Percentiles rank a stretch among this genome's conserved stretches.
Conservation (phyloP, 2,113 vertebrate species). For the Campylomormyrus numenius region DNA sequence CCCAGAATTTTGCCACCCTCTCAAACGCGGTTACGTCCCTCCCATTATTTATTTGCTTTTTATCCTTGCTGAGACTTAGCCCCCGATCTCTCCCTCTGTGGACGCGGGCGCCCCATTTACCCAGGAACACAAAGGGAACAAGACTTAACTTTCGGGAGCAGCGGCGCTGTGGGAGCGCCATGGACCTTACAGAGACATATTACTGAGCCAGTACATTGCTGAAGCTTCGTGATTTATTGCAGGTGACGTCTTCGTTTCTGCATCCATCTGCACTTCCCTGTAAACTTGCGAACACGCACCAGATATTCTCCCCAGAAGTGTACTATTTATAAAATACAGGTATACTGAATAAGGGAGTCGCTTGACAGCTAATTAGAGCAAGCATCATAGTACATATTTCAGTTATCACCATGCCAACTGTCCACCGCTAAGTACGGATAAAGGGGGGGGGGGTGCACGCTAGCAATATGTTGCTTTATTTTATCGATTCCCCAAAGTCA, state of each 20-base stretch:
- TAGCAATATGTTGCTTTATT: slow-evolving; percentile 8
- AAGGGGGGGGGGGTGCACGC: not conserved
- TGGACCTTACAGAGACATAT: slow-evolving; percentile 16
- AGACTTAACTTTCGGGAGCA: slow-evolving; percentile 7
- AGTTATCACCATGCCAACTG: slow-evolving; percentile 15
- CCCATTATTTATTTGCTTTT: slow-evolving; percentile 5
- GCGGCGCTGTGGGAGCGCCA: not conserved
- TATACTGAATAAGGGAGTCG: slow-evolving; percentile 13
- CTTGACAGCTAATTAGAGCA: slow-evolving; percentile 20
- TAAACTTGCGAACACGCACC: not conserved
- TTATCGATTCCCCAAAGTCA: slow-evolving; percentile 1
- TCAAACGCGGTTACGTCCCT: not conserved
- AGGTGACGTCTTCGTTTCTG: slow-evolving; percentile 33
- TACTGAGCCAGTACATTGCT: slow-evolving; percentile 20
- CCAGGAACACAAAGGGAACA: slow-evolving; percentile 4
- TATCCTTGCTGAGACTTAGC: not conserved
- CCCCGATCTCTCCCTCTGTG: not conserved
- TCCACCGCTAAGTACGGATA: slow-evolving; percentile 11
- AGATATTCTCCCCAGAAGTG: not conserved
- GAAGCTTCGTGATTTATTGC: slow-evolving; percentile 43
- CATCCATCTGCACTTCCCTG: slow-evolving; percentile 47
- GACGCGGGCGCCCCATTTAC: not conserved
- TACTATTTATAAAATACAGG: slow-evolving; percentile 23
- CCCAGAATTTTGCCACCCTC: not conserved
- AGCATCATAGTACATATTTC: slow-evolving; percentile 19